Base-by-base conservation (phyloP, 2,113 vertebrate genomes). In the Ascaphus truei region DNA sequence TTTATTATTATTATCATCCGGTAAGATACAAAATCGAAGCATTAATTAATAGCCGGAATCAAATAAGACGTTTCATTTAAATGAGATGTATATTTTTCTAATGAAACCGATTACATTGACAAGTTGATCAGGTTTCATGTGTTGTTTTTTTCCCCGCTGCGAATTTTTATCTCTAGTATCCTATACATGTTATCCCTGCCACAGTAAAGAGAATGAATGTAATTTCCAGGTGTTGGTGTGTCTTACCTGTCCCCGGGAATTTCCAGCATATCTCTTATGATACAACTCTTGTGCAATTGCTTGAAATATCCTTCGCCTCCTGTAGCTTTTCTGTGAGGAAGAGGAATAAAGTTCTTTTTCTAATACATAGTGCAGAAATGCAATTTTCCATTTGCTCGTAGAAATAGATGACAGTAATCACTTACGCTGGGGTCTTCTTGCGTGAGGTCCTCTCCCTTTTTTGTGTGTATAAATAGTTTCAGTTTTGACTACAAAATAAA, bases 231-330 rank as follows among this genome's bases (percentile, higher is more conserved):
- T 51, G 10, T n/a, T 53, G 7, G 3, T 15, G 6, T 62, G 85
- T 22, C 88, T 89, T 77, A 90, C 88, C 34, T 56, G 16, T 65
- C 57, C 63, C 23, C 8, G 72, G 4, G 8, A 15, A 16, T 45
- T 74, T 26, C 78, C 58, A 5, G 67, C 10, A 0, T 71, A 57
- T 73, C 75, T 85, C 78, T 84, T 88, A 55, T 61, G 85, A 20
- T 85, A 81, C 26, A 90, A 68, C 73, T 92, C 90, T 66, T 90
- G 80, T 68, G 86, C 88, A 51, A 90, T 90, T 66, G 89, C 87
- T 74, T 53, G 88, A 68, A 88, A 89, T 74, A 90, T 33, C 41
- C 76, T 81, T 65, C 77, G 76, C 2, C 75, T 73, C 0, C 72
- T 87, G 3, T 5, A 80, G 55, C 81, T 81, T 74, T 80, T 79